A percentile compares a stretch with the other conserved stretches of the same genome.
Evolutionary conservation across 2,797 vertebrate genomes (phyloP).

Genomic region (Lycodopsis pacificus): DNA sequence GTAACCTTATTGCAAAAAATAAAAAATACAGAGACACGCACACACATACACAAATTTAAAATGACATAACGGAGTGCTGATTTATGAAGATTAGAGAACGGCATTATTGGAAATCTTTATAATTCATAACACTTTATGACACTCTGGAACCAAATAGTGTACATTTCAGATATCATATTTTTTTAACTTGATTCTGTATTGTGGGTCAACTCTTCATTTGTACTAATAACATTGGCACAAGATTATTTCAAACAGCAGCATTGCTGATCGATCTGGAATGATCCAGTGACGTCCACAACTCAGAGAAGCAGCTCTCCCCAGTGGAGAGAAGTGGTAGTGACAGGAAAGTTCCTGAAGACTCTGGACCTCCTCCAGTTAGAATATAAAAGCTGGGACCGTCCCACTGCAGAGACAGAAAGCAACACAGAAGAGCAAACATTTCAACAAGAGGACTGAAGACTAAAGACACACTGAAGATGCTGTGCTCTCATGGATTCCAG

Average conservation of each 20-base stretch:
- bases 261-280: neutral
- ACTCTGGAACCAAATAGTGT: neutral
- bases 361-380: neutral
- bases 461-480: slow-evolving; percentile 60
- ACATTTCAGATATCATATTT: neutral
- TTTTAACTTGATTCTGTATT: neutral
- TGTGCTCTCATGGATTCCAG: slow-evolving; percentile 72
- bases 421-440: slow-evolving; percentile 9
- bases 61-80: neutral
- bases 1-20: neutral
- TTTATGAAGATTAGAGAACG: neutral
- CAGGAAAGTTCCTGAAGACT: slow-evolving; percentile 26
- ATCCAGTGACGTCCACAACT: neutral
- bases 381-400: slow-evolving; percentile 37
- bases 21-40: neutral
- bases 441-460: slow-evolving; percentile 27
- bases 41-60: neutral
- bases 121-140: neutral
- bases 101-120: neutral
- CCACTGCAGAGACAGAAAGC: slow-evolving; percentile 28
- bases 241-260: neutral
- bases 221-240: neutral
- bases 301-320: slow-evolving; percentile 12
- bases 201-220: neutral
- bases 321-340: slow-evolving; percentile 17